Evolutionary conservation across 2,797 vertebrate species (phyloP), one percentile per base, ranked within the genome.

Genomic region (Catostomus latipinnis): DNA sequence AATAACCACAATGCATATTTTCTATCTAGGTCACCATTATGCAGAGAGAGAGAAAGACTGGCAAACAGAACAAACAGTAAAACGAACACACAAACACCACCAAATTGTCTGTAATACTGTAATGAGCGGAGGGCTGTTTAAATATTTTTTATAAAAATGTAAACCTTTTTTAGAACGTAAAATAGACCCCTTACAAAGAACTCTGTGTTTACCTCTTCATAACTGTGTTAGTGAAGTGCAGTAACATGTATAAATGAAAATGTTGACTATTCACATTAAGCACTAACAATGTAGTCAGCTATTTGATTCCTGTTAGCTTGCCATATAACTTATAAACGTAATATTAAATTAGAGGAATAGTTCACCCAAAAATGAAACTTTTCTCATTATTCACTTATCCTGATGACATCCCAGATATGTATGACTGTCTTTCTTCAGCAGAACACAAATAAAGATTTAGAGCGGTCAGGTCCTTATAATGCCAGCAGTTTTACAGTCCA

Each of bases 11-110:
- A 57, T 65, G 66, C 71, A 68, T 49, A 43, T 70, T 78, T 78
- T 69, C 81, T 80, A 72, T 83, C 79, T 76, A 81, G 62, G 78
- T 80, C 78, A 80, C 70, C 54, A 60, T 79, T 79, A 71, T 79
- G 62, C 61, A 76, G 66, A 81, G 48, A 81, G 69, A 80, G 72
- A 57, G 58, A 82, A 71, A 50, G 58, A 87, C 62, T 22, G 58
- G 76, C 58, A 71, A 66, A 80, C 53, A 73, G 78, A 66, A 66
- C 70, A 67, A 53, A 73, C 34, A 4, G 60, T 57, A 73, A 45
- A 67, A 57, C 58, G 14, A 52, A 52, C 66, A 68, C 46, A 68
- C 58, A 67, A 80, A 73, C 70, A 50, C 68, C 63, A 45, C 2
- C n/a, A 50, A 68, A n/a, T 12, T 71, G 22, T 56, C 9, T 79